These are phyloP conservation scores for Wasmannia auropunctata DNA, from an alignment of 1,140 invertebrate species.

Conservation along the genomic window DNA sequence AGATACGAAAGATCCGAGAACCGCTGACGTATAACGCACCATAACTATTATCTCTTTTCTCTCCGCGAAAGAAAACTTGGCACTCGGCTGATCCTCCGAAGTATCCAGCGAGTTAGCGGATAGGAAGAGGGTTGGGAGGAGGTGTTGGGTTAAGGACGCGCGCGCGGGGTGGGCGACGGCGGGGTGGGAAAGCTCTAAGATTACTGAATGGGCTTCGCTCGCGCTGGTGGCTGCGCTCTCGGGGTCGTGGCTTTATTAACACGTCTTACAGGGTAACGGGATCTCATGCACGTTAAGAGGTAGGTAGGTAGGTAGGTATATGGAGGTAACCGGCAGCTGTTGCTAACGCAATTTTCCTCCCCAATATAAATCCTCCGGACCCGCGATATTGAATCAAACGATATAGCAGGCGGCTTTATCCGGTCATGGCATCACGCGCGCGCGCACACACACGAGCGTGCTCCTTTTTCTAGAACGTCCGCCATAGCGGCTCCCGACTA, in stretches of 20 bases:
- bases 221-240: slow-evolving; percentile 40
- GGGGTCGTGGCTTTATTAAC: slow-evolving; percentile 75
- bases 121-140: not conserved
- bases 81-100: slow-evolving; percentile 52
- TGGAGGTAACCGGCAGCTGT: slow-evolving; percentile 71
- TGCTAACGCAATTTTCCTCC: slow-evolving; percentile 77
- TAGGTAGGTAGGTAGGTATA: slow-evolving; percentile 66
- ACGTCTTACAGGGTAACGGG: slow-evolving; percentile 73
- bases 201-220: slow-evolving; percentile 58
- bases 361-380: slow-evolving; percentile 76
- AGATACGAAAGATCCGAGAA: slow-evolving; percentile 38
- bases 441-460: not conserved
- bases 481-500: slow-evolving; percentile 38
- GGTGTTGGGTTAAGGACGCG: slow-evolving; percentile 1
- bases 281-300: slow-evolving; percentile 69
- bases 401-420: slow-evolving; percentile 70
- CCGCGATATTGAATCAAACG: slow-evolving; percentile 78
- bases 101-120: slow-evolving; percentile 26
- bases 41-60: slow-evolving; percentile 58
- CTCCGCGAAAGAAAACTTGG: slow-evolving; percentile 63
- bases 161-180: not conserved
- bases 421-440: slow-evolving; percentile 46
- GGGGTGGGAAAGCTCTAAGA: slow-evolving; percentile 50
- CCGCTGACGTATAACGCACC: slow-evolving; percentile 54
- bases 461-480: not conserved